Evolutionary conservation across 53 echinoderm and acorn worm species (phyloP).

Genomic region (Patiria pectinifera): DNA sequence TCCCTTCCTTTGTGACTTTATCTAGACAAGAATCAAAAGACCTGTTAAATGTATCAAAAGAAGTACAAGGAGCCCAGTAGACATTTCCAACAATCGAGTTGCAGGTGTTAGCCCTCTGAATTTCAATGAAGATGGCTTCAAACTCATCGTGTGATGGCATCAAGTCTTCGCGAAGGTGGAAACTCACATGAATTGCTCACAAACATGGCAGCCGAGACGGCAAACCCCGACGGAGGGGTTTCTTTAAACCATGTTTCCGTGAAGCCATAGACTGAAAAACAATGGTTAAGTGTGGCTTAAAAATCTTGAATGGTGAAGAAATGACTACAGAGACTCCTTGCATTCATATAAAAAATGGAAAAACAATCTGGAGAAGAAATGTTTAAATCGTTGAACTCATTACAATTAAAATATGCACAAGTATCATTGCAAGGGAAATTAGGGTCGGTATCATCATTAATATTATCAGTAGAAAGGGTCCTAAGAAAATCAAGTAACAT

Average conservation of each 20-base stretch:
- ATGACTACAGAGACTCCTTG: slow-evolving; percentile 48
- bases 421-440: too few species aligned
- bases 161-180: background rate
- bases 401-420: too few species aligned
- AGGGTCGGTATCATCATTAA: background rate
- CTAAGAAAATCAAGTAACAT: too few species aligned
- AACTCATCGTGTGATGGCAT: background rate
- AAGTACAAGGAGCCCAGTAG: slow-evolving; percentile 43
- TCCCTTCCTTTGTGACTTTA: background rate
- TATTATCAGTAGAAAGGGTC: too few species aligned
- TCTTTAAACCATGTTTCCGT: too few species aligned
- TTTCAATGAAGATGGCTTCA: slow-evolving; percentile 23
- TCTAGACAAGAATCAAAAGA: slow-evolving; percentile 34
- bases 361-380: too few species aligned
- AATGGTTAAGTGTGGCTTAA: background rate
- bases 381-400: too few species aligned
- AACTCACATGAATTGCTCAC: background rate
- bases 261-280: slow-evolving; percentile 11
- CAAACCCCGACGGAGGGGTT: background rate
- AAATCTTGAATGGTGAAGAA: slow-evolving; percentile 22
- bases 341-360: background rate
- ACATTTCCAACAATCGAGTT: slow-evolving; percentile 35
- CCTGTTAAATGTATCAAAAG: background rate
- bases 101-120: background rate
- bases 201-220: slow-evolving; percentile 22